Percentiles rank a stretch among this genome's conserved stretches.
Conservation (phyloP, 2,113 vertebrate genomes). For the Cyanistes caeruleus region DNA sequence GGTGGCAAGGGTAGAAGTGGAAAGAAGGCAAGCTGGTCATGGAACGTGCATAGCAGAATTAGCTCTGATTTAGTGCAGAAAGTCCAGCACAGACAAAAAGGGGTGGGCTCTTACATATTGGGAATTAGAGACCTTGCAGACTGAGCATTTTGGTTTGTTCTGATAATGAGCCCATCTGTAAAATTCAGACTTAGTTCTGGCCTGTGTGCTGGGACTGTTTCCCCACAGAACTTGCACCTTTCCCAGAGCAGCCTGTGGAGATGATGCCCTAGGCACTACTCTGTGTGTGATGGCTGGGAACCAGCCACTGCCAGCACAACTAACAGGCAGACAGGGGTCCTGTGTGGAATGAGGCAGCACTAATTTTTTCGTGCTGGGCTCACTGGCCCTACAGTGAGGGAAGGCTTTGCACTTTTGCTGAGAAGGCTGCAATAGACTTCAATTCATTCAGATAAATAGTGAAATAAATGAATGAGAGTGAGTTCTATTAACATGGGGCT, state of each 20-base stretch:
- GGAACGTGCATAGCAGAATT: neutral
- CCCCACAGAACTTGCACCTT: neutral
- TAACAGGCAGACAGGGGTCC: neutral
- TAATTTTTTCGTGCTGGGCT: neutral
- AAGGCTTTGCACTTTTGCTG: neutral
- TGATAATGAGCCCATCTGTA: neutral
- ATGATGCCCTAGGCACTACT: neutral
- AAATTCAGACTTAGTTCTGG: neutral
- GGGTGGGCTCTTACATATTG: neutral
- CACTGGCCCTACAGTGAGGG: fast-evolving
- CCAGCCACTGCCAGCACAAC: neutral
- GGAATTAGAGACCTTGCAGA: neutral
- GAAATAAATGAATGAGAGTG: neutral
- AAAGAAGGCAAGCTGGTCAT: neutral
- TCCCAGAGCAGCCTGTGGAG: neutral
- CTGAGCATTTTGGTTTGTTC: neutral
- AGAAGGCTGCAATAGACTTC: neutral
- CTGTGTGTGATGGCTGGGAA: neutral
- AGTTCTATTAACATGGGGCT: neutral
- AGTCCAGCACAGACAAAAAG: neutral
- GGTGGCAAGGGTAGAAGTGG: neutral
- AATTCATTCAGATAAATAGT: neutral
- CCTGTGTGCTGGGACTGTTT: neutral
- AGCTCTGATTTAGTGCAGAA: neutral
- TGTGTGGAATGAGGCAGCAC: neutral